Evolutionary conservation across 2,113 vertebrate species (phyloP).

Genomic region (Sturnira hondurensis): DNA sequence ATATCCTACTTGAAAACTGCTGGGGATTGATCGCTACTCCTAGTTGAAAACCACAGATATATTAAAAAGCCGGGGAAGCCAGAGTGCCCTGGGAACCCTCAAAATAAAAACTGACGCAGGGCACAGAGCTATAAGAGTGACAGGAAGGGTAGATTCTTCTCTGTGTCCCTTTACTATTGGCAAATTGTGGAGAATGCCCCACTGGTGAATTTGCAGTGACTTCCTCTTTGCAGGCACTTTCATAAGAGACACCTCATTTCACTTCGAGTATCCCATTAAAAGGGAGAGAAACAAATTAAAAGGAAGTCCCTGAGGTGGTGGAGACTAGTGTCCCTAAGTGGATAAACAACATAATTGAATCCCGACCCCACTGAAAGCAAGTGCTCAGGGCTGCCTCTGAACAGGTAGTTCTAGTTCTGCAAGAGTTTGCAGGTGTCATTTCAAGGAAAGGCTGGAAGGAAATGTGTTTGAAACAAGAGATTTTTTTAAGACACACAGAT

Average conservation of each 20-base stretch:
- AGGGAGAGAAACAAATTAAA: constrained; percentile 60
- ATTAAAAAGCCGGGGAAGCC: not conserved
- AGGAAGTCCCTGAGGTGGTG: constrained; percentile 26
- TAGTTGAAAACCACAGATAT: not conserved
- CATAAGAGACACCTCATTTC: constrained; percentile 13
- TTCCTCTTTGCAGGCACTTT: not conserved
- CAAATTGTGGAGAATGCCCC: not conserved
- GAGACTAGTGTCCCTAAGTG: not conserved
- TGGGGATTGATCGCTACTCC: not conserved
- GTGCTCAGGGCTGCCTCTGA: not conserved
- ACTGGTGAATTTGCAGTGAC: not conserved
- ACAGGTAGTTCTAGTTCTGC: constrained; percentile 42
- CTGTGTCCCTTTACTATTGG: not conserved
- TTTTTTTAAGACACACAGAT: not conserved
- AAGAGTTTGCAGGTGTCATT: not conserved
- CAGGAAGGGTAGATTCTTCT: not conserved
- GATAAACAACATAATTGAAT: constrained; percentile 35
- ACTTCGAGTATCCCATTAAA: constrained; percentile 46
- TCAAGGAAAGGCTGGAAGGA: constrained; percentile 25
- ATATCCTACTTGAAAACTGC: not conserved
- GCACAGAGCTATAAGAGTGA: not conserved
- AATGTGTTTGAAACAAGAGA: not conserved
- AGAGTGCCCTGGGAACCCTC: not conserved
- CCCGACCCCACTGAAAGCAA: not conserved
- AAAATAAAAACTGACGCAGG: not conserved